A percentile compares a stretch with the other conserved stretches of the same genome.
These are phyloP conservation scores for Podiceps cristatus DNA, from an alignment of 2,113 vertebrate genomes.

Conservation along the genomic window DNA sequence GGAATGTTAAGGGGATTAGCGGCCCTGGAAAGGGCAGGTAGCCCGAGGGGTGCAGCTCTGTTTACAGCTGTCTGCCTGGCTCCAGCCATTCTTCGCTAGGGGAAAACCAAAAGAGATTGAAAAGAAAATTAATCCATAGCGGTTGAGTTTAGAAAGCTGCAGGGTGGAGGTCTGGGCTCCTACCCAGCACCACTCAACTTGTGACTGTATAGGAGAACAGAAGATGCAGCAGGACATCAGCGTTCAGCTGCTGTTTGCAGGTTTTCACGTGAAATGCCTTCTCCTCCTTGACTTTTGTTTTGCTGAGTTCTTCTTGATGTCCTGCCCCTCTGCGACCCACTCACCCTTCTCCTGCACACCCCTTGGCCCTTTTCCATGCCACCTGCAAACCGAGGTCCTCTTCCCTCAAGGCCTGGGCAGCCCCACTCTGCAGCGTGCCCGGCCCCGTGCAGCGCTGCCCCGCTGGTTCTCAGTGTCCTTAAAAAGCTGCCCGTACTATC, in stretches of 20 bases:
- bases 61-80: neutral
- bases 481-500: neutral
- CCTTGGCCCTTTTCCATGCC: neutral
- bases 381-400: neutral
- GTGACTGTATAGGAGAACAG: neutral
- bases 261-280: neutral
- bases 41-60: neutral
- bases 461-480: neutral
- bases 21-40: neutral
- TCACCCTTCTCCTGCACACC: fast-evolving
- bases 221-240: neutral
- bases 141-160: neutral
- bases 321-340: fast-evolving
- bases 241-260: neutral
- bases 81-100: neutral
- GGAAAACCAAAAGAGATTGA: neutral
- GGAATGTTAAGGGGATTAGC: constrained; percentile 54
- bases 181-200: neutral
- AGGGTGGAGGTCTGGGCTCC: neutral
- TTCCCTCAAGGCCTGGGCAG: fast-evolving
- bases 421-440: neutral
- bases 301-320: neutral
- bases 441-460: neutral
- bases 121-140: neutral
- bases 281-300: neutral